Evolutionary conservation across 2,113 vertebrate species (phyloP).

Genomic region (Fukomys damarensis): DNA sequence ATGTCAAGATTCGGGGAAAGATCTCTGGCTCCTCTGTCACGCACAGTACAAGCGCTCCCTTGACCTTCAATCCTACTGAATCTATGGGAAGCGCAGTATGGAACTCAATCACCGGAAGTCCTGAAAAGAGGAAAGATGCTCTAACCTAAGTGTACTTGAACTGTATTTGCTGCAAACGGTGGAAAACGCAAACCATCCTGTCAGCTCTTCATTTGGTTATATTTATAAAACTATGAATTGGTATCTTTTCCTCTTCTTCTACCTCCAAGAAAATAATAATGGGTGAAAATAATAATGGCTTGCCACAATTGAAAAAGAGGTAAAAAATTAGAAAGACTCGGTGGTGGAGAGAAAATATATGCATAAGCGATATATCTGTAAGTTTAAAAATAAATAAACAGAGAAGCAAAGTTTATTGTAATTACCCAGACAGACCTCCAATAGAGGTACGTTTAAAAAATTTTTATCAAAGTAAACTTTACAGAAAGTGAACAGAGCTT

Average conservation of each 20-base stretch:
- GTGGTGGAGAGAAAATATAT: background rate
- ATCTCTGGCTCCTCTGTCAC: background rate
- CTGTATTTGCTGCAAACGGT: background rate
- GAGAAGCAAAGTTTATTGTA: constrained; percentile 16
- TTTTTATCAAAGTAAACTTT: constrained; percentile 22
- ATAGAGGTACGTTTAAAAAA: background rate
- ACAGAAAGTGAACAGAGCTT: background rate
- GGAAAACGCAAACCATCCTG: background rate
- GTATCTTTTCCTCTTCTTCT: background rate
- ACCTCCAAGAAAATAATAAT: background rate
- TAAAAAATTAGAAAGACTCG: background rate
- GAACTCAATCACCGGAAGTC: background rate
- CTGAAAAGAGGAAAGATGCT: background rate
- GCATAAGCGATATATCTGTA: background rate
- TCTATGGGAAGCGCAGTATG: background rate
- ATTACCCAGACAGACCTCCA: background rate
- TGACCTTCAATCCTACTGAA: background rate
- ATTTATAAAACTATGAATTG: constrained; percentile 22
- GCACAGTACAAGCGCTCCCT: background rate
- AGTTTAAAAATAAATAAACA: background rate
- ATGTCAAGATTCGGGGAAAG: background rate
- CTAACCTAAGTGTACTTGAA: background rate
- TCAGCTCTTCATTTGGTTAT: background rate
- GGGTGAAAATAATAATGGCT: background rate
- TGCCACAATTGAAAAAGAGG: background rate